Evolutionary conservation across 2,113 vertebrate species (phyloP).

Genomic region (Coptodon rendalli): DNA sequence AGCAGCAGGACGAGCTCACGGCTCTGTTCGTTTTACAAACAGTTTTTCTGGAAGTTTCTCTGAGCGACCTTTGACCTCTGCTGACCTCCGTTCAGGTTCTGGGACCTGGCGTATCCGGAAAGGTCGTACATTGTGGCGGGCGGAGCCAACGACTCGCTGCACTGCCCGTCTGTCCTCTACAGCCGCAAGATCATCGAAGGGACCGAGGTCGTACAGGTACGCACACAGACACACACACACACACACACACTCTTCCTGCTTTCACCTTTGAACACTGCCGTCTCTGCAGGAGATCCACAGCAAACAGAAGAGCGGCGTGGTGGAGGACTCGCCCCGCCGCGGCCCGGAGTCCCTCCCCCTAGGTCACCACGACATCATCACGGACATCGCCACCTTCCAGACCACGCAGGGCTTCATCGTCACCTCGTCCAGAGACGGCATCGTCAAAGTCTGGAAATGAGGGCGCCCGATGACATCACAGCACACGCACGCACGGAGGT

Average conservation of each 20-base stretch:
- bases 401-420: constrained; percentile 98
- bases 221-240: rapidly evolving
- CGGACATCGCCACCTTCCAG: constrained; percentile 94
- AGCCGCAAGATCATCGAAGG: constrained; percentile 96
- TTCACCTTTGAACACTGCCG: not conserved
- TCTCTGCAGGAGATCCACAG: constrained; percentile 89
- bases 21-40: not conserved
- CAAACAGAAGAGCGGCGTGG: constrained; percentile 87
- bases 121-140: constrained; percentile 91
- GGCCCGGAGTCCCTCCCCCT: constrained; percentile 90
- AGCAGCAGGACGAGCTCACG: not conserved
- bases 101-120: constrained; percentile 95
- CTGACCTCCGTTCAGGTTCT: constrained; percentile 77
- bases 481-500: not conserved
- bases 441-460: constrained; percentile 98
- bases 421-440: constrained; percentile 92
- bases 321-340: constrained; percentile 86
- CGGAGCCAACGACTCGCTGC: constrained; percentile 77
- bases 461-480: not conserved
- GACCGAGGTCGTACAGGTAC: constrained; percentile 94
- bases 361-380: constrained; percentile 96
- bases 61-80: not conserved
- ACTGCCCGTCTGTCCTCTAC: constrained; percentile 89
- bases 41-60: not conserved
- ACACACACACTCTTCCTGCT: not conserved